Percentiles rank a stretch among this genome's conserved stretches.
These are phyloP conservation scores for Eristalinus sepulchralis DNA, from an alignment of 2,888 invertebrate species.

Conservation along the genomic window DNA sequence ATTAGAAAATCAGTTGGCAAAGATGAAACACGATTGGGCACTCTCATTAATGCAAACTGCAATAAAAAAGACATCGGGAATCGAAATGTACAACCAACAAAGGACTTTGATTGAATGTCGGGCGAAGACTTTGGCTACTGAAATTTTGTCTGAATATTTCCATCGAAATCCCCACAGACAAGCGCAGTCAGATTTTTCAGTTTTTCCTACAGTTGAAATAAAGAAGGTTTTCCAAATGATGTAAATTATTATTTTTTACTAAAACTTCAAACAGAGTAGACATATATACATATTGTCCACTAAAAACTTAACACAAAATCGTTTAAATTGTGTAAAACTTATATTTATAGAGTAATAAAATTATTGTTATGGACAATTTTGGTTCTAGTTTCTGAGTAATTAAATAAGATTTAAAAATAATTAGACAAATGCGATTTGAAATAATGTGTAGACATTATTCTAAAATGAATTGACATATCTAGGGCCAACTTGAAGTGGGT, in stretches of 20 bases:
- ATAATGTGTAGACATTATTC: no score
- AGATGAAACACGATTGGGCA: conserved; percentile 82
- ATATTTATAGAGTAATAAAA: conserved; percentile 51
- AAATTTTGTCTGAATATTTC: conserved; percentile 79
- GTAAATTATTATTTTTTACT: conserved; percentile 18
- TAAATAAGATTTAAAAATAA: background rate
- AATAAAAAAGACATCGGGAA: conserved; percentile 55
- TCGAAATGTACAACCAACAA: conserved; percentile 57
- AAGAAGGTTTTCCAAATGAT: conserved; percentile 77
- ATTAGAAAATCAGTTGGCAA: conserved; percentile 82
- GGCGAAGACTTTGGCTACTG: conserved; percentile 78
- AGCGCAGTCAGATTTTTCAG: conserved; percentile 77
- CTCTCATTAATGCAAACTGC: conserved; percentile 78
- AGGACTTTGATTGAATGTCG: conserved; percentile 76
- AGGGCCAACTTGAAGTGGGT: no score
- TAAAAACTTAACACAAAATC: conserved; percentile 37
- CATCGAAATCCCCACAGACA: conserved; percentile 80
- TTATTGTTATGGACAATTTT: conserved; percentile 17
- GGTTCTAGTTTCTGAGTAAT: background rate
- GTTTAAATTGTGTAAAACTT: conserved; percentile 19
- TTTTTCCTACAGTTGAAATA: conserved; percentile 80
- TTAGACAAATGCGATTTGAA: no score
- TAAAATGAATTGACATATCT: no score
- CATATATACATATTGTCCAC: conserved; percentile 9
- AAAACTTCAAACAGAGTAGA: conserved; percentile 25